Evolutionary conservation across 2,113 vertebrate genomes (phyloP).

Genomic region (Amphilophus citrinellus): DNA sequence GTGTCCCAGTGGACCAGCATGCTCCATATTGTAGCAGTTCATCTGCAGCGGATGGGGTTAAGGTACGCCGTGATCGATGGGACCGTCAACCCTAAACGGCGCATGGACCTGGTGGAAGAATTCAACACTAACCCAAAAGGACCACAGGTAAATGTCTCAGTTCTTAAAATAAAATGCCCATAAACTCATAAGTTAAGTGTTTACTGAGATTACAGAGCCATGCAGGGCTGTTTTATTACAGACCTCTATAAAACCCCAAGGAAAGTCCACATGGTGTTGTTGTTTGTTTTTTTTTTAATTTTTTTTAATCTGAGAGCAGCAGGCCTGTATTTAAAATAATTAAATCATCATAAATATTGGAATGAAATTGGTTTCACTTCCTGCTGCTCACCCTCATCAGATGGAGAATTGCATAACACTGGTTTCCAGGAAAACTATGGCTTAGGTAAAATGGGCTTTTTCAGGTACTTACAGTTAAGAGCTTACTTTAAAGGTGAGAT

Average conservation of each 20-base stretch:
- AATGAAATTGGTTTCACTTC: neutral
- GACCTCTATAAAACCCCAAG: neutral
- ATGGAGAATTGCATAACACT: too few relatives aligned
- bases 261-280: neutral
- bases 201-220: too few relatives aligned
- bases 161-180: neutral
- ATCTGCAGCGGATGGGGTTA: constrained; percentile 82
- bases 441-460: too few relatives aligned
- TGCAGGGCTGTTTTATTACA: too few relatives aligned
- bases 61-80: constrained; percentile 87
- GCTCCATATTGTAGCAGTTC: constrained; percentile 88
- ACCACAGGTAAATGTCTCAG: constrained; percentile 82
- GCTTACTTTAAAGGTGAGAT: neutral
- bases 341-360: neutral
- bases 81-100: constrained; percentile 88
- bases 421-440: too few relatives aligned
- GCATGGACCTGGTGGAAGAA: constrained; percentile 95
- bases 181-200: too few relatives aligned
- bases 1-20: constrained; percentile 98
- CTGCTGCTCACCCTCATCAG: neutral
- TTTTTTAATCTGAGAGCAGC: neutral
- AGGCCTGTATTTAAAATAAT: neutral
- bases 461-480: too few relatives aligned
- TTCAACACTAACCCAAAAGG: constrained; percentile 89
- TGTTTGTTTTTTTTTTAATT: neutral